phyloP scores from a whole-genome alignment of 1,140 invertebrate species.

The Zaprionus davidi region DNA sequence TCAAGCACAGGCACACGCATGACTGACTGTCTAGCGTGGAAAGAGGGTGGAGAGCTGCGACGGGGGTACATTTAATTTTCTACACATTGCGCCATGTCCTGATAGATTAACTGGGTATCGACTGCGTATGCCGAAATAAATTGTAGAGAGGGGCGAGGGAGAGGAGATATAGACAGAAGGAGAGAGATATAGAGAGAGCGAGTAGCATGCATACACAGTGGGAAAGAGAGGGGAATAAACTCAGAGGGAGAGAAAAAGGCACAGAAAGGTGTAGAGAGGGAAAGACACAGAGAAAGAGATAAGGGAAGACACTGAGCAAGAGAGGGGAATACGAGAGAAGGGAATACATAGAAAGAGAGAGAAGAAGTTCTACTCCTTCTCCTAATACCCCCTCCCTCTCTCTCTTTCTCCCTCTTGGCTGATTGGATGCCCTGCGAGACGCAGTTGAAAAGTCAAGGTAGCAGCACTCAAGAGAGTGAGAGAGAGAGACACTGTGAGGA shows the following conservation, averaged over 20 bases:
- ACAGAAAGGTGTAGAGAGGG: background rate
- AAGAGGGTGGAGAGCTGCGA: background rate
- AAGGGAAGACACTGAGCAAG: too few species aligned
- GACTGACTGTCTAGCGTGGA: constrained; percentile 14
- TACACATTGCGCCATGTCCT: constrained; percentile 73
- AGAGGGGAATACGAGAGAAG: too few species aligned
- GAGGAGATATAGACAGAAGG: too few species aligned
- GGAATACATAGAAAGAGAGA: too few species aligned
- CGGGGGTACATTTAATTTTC: constrained; percentile 65
- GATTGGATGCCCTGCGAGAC: constrained; percentile 58
- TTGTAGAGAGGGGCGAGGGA: background rate
- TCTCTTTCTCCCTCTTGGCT: constrained; percentile 25
- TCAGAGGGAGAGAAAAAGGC: too few species aligned
- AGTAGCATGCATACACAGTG: background rate
- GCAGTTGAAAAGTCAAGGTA: constrained; percentile 74
- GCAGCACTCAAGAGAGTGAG: background rate
- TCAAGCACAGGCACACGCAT: constrained; percentile 44
- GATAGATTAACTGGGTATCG: constrained; percentile 72
- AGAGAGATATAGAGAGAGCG: background rate
- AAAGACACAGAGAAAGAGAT: background rate
- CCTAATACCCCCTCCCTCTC: background rate
- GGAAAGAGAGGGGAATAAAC: too few species aligned
- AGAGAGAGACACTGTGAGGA: background rate
- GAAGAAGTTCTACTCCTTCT: too few species aligned
- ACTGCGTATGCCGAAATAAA: constrained; percentile 32